Evolutionary conservation across 2,113 vertebrate genomes (phyloP), one percentile per base, ranked within the genome.

Genomic region (Symphodus melops): DNA sequence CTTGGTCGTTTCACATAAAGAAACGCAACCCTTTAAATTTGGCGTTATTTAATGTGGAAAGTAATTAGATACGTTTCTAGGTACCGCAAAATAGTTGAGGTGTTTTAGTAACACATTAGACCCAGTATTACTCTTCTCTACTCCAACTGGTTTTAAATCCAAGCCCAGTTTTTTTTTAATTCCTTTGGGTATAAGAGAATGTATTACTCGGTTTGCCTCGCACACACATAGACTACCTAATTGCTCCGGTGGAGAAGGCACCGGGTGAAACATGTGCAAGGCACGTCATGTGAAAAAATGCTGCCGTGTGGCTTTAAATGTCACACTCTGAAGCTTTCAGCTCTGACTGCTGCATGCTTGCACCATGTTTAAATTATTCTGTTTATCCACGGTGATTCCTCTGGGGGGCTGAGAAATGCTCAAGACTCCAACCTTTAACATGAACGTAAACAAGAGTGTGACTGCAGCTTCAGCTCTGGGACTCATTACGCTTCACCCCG

Each of bases 401-500:
- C 51, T 56, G 67, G 67, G 52, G 8, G 56, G 20, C 56, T 13
- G 52, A 46, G 44, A 46, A 55, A 71, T 20, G 23, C 65, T 68
- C 55, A 39, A 52, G 28, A 64, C 42, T 65, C 51, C 56, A 25
- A 75, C 75, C 75, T 74, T 84, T 84, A 69, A 78, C 82, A 73
- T 62, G 71, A 80, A 56, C 55, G 71, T 72, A 86, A 86, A 87
- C 77, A 63, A 63, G 21, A 52, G 46, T 70, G 65, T 65, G 72
- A 79, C 64, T 81, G 68, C 72, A 62, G 53, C 37, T 13, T 56
- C 68, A 72, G 72, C 86, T 79, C 48, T 3, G 70, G 75, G 69
- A 80, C 85, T 91, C 82, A 72, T 89, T 86, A 86, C 49, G 19
- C 46, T 63, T 9, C 64, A 41, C 33, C 70, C 46, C n/a, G 53